Conservation (phyloP, 1,140 invertebrate genomes). For the Heliconius congener region DNA sequence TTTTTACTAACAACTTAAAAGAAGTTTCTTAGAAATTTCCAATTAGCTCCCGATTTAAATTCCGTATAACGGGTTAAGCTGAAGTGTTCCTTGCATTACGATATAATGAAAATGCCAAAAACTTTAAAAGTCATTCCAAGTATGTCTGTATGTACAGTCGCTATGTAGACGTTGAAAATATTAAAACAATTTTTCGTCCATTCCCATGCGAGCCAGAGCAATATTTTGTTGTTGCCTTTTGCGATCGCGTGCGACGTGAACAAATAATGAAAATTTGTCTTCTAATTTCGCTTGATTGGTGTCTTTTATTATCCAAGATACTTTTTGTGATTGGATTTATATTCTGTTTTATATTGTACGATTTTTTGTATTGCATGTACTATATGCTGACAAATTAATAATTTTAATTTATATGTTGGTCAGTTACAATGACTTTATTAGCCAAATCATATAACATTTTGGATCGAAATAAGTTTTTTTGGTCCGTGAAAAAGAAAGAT, state of each 20-base stretch:
- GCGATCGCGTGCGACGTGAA: slow-evolving; percentile 67
- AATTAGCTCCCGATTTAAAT: no score
- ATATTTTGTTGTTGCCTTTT: slow-evolving; percentile 66
- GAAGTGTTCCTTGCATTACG: no score
- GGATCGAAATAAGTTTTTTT: no score
- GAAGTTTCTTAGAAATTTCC: no score
- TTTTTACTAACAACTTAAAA: no score
- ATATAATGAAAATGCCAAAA: not conserved
- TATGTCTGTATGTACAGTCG: not conserved
- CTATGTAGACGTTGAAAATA: slow-evolving; percentile 2
- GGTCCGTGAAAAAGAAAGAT: no score
- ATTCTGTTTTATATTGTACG: not conserved
- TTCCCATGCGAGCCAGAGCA: slow-evolving; percentile 20
- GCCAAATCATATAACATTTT: no score
- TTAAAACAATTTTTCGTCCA: slow-evolving; percentile 12
- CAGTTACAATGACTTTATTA: no score
- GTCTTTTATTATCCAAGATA: slow-evolving; percentile 51
- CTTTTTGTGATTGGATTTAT: not conserved
- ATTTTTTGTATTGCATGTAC: not conserved
- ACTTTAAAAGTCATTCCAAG: not conserved
- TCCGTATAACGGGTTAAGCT: no score
- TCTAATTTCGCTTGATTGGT: slow-evolving; percentile 9
- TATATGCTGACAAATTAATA: no score
- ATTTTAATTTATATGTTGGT: no score
- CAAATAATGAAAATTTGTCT: slow-evolving; percentile 60